phyloP scores from a whole-genome alignment of 64 coral and sea anemone species.

The Pocillopora damicornis region DNA sequence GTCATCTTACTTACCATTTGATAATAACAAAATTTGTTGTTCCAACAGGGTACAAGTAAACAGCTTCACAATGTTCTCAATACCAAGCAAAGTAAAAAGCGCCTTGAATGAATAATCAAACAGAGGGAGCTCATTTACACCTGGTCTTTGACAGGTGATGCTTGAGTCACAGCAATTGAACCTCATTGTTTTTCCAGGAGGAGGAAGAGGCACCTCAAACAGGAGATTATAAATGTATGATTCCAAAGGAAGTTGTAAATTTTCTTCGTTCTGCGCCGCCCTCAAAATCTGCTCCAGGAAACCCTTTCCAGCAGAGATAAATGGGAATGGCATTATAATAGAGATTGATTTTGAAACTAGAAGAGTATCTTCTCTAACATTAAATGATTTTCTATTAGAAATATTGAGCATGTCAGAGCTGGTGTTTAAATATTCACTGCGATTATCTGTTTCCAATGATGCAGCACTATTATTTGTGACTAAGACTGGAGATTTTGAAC shows the following conservation, averaged over 20 bases:
- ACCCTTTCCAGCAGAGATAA: constrained; percentile 74
- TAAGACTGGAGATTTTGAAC: constrained; percentile 58
- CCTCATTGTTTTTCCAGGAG: constrained; percentile 88
- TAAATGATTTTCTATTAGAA: constrained; percentile 63
- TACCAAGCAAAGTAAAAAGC: constrained; percentile 73
- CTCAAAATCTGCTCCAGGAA: constrained; percentile 73
- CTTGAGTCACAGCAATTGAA: constrained; percentile 70
- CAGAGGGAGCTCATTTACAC: constrained; percentile 87
- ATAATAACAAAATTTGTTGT: constrained; percentile 89
- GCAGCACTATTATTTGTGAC: constrained; percentile 4
- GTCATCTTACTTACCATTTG: constrained; percentile 60
- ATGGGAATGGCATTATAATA: constrained; percentile 84
- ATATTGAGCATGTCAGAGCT: constrained; percentile 13
- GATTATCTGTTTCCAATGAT: background rate
- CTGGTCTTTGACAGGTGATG: constrained; percentile 86
- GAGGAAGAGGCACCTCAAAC: constrained; percentile 92
- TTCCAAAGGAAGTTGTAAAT: constrained; percentile 68
- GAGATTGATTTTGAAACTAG: constrained; percentile 85
- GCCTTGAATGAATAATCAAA: constrained; percentile 98
- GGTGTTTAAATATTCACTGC: constrained; percentile 17
- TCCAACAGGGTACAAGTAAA: constrained; percentile 87
- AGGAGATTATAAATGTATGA: constrained; percentile 97
- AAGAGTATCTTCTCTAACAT: constrained; percentile 66
- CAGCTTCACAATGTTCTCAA: constrained; percentile 84
- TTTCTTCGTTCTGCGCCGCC: constrained; percentile 45